phyloP scores from a whole-genome alignment of 2,797 vertebrate genomes.

The Gymnothorax reevesii region DNA sequence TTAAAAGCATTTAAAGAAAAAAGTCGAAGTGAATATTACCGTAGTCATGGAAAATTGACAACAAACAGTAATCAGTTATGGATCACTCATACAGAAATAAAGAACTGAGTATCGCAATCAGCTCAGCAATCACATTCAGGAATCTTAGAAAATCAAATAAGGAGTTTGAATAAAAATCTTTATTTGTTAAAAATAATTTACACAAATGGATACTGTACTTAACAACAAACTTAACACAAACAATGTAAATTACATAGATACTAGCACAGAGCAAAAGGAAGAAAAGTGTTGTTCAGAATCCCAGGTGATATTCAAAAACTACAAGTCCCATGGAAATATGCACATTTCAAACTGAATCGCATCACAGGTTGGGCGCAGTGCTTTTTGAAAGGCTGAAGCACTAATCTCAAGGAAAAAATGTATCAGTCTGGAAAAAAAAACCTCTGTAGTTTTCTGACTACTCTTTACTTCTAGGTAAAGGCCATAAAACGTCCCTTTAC shows the following conservation, averaged over 20 bases:
- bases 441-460: slow-evolving; percentile 24
- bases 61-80: neutral
- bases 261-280: slow-evolving; percentile 38
- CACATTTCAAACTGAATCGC: neutral
- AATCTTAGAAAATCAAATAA: slow-evolving; percentile 14
- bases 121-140: neutral
- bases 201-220: slow-evolving; percentile 39
- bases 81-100: neutral
- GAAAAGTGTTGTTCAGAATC: slow-evolving; percentile 18
- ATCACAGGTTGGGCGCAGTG: neutral
- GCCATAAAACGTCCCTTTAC: neutral
- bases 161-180: slow-evolving; percentile 47
- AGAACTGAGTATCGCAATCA: neutral
- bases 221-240: slow-evolving; percentile 43
- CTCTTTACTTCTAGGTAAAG: slow-evolving; percentile 15
- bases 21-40: neutral
- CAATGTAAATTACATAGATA: slow-evolving; percentile 45
- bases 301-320: neutral
- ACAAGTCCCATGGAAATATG: neutral
- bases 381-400: neutral
- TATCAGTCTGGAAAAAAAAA: slow-evolving; percentile 37
- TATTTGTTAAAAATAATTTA: slow-evolving; percentile 53
- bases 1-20: neutral
- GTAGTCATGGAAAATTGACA: neutral
- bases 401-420: slow-evolving; percentile 24